These are phyloP conservation scores for Fringilla coelebs DNA, from an alignment of 2,797 vertebrate genomes.

Conservation along the genomic window DNA sequence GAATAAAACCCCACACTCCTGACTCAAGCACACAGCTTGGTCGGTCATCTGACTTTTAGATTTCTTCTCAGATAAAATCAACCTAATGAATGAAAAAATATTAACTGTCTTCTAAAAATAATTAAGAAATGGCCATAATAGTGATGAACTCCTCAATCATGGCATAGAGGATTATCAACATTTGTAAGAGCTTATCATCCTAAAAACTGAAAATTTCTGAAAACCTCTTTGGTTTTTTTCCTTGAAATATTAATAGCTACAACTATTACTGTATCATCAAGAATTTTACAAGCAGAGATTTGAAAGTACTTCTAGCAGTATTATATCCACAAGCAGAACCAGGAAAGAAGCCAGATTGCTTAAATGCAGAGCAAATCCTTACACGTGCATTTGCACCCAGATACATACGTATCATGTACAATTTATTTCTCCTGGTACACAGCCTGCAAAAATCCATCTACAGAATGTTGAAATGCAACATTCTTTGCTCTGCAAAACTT, in stretches of 20 bases:
- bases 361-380: background rate
- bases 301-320: background rate
- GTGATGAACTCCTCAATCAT: background rate
- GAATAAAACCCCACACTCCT: background rate
- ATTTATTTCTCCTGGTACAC: background rate
- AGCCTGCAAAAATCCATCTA: background rate
- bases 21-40: background rate
- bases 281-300: background rate
- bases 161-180: background rate
- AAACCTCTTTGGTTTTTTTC: background rate
- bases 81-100: background rate
- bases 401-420: rapidly evolving
- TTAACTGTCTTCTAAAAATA: background rate
- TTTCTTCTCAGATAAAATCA: background rate
- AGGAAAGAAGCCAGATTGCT: background rate
- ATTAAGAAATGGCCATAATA: background rate
- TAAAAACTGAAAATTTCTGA: background rate
- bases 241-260: background rate
- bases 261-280: background rate
- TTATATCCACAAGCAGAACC: background rate
- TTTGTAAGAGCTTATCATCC: background rate
- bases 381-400: rapidly evolving
- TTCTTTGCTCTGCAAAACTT: background rate
- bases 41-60: background rate
- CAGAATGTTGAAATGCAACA: background rate